Conservation (phyloP, 2,113 vertebrate species). For the Urocolius indicus region DNA sequence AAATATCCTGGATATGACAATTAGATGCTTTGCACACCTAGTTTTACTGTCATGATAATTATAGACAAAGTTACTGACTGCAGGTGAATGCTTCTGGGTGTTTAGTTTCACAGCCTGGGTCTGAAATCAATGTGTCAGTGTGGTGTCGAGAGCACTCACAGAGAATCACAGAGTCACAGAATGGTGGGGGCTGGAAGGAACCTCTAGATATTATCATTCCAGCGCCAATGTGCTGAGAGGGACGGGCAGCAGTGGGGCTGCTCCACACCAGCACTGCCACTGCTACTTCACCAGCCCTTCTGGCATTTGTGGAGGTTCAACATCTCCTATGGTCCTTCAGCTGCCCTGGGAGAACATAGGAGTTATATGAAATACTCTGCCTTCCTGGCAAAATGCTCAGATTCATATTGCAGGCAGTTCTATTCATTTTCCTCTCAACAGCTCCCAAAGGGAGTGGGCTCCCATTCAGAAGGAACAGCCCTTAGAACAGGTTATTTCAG, state of each 20-base stretch:
- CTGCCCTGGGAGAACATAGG: neutral
- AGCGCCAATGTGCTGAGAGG: neutral
- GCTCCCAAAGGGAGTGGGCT: neutral
- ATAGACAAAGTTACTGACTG: neutral
- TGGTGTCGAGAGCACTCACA: rapidly evolving
- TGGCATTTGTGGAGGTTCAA: neutral
- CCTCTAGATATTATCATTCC: too few relatives aligned
- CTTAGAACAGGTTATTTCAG: neutral
- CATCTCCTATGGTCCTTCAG: neutral
- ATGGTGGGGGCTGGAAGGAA: too few relatives aligned
- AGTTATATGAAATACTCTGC: neutral
- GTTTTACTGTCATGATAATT: neutral
- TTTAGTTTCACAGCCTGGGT: neutral
- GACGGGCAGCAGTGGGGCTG: rapidly evolving
- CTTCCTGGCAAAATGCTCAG: neutral
- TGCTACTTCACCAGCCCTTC: neutral
- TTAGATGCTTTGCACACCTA: neutral
- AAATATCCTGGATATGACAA: neutral
- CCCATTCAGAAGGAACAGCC: rapidly evolving
- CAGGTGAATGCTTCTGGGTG: neutral
- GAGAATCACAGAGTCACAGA: too few relatives aligned
- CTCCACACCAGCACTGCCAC: neutral
- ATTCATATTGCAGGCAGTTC: rapidly evolving
- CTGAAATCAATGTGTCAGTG: neutral
- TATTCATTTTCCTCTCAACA: neutral